phyloP scores from a whole-genome alignment of 2,113 vertebrate species.

The Hemibagrus wyckioides region DNA sequence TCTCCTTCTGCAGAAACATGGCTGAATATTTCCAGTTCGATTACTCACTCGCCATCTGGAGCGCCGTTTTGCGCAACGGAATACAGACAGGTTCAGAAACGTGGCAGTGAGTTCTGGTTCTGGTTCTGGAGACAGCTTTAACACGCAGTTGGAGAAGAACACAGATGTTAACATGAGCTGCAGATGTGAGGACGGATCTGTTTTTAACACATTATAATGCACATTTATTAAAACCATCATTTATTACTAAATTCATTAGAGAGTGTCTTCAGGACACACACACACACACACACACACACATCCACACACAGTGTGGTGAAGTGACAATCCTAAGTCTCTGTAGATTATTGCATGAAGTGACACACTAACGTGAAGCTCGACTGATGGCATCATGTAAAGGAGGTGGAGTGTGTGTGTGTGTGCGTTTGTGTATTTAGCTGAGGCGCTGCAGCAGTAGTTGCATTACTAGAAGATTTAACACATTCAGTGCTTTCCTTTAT shows the following conservation, averaged over 20 bases:
- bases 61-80: background rate
- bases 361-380: background rate
- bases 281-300: background rate
- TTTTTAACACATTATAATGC: background rate
- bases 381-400: background rate
- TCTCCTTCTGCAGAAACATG: constrained; percentile 1
- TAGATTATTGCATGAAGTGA: background rate
- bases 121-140: background rate
- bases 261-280: background rate
- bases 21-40: constrained; percentile 18
- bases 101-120: background rate
- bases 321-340: background rate
- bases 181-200: background rate
- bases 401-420: background rate
- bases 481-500: no score
- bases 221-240: background rate
- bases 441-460: background rate
- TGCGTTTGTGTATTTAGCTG: background rate
- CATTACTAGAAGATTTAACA: no score
- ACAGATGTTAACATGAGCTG: background rate
- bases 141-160: background rate
- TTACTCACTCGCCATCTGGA: constrained; percentile 37
- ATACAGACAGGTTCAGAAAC: constrained; percentile 17
- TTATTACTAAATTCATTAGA: background rate
- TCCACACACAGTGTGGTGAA: background rate